Evolutionary conservation across 2,113 vertebrate species (phyloP).

Genomic region (Pandion haliaetus): DNA sequence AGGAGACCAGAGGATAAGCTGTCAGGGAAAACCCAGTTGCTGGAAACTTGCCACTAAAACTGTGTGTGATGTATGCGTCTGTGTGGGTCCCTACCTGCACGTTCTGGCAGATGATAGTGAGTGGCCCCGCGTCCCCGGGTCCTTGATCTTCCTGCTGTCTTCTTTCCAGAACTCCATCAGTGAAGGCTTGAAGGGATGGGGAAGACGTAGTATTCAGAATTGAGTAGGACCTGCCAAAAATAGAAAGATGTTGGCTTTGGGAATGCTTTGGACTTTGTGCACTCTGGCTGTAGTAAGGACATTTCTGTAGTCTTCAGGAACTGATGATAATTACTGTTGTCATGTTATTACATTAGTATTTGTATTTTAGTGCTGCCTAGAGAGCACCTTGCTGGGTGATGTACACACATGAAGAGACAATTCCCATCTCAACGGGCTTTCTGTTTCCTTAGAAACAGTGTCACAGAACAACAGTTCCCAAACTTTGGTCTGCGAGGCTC

Average conservation of each 20-base stretch:
- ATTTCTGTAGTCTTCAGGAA: not conserved
- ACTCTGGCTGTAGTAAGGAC: not conserved
- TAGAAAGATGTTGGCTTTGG: not conserved
- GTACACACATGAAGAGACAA: not conserved
- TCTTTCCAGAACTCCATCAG: conserved; percentile 83
- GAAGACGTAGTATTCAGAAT: conserved; percentile 81
- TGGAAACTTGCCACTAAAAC: not conserved
- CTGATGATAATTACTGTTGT: not conserved
- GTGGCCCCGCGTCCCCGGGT: conserved; percentile 73
- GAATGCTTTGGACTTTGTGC: not conserved
- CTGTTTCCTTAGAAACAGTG: not conserved
- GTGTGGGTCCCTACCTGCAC: conserved; percentile 79
- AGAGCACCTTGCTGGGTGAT: not conserved
- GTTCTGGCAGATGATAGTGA: conserved; percentile 87
- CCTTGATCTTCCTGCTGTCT: conserved; percentile 85
- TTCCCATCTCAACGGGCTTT: not conserved
- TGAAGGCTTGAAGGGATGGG: conserved; percentile 65
- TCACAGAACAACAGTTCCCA: not conserved
- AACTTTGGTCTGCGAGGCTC: not conserved
- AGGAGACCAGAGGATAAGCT: not conserved
- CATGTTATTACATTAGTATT: not conserved
- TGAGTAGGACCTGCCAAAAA: conserved; percentile 86
- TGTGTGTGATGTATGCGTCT: not conserved
- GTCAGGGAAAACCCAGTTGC: accelerated
- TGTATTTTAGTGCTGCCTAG: not conserved